Evolutionary conservation across 2,797 vertebrate genomes (phyloP), one percentile per base, ranked within the genome.

Genomic region (Sternotherus odoratus): DNA sequence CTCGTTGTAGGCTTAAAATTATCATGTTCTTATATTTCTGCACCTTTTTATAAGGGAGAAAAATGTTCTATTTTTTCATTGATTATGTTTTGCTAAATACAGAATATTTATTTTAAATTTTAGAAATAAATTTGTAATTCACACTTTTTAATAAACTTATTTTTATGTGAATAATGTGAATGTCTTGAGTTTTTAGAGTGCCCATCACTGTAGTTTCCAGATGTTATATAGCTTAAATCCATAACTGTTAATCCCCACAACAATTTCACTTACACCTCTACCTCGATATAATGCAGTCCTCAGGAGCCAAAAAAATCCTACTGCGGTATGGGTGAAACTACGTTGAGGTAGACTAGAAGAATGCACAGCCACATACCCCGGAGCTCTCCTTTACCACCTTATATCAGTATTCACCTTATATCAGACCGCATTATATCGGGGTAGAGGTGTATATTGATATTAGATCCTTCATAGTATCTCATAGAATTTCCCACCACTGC

Each of bases 61-160:
- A 95, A 93, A 53, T 96, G 82, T 96, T 97, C 85, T 97, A 97
- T 97, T 98, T 98, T 97, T 97, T 75, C 88, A 95, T 95, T 96
- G 93, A 95, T 96, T 96, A 91, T 90, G 89, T 88, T 49, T 94
- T 90, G 48, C 75, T 96, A 46, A 92, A 95, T 97, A 94, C 91
- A 85, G 88, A 84, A 89, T 83, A 90, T 96, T 93, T 97, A 91
- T 97, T 96, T 97, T 97, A 96, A 78, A 94, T 94, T 97, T 85
- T 77, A 95, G 83, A 97, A 98, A 97, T 98, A 98, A 97, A 97
- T 48, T 91, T 72, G 57, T 86, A 87, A 50, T 94, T 78, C 39
- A 51, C 86, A 36, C 9, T 66, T 36, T 36, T n/a, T 66, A 66
- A 66, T 66, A 66, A 66, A 66, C 16, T 17, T 36, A 66, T 66